Conservation (phyloP, 2,113 vertebrate species). For the Phalacrocorax pelagicus region DNA sequence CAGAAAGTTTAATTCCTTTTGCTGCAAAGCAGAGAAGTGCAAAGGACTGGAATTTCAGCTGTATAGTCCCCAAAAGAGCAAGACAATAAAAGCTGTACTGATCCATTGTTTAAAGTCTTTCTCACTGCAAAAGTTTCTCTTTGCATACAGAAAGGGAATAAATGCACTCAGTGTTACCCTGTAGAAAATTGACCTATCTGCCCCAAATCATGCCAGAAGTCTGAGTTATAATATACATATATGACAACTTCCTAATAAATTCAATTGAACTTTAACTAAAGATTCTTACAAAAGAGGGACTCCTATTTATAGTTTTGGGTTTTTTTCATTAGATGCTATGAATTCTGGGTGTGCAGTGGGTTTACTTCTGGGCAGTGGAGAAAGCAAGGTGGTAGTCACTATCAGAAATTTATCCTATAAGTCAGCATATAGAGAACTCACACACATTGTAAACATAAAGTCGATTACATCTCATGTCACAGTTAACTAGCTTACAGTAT, state of each 20-base stretch:
- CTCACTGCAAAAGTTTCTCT: background rate
- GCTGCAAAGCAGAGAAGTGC: background rate
- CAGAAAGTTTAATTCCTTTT: background rate
- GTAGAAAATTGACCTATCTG: background rate
- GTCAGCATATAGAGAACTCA: background rate
- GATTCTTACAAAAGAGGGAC: background rate
- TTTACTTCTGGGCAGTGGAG: background rate
- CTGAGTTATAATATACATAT: background rate
- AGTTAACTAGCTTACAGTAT: background rate
- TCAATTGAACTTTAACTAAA: background rate
- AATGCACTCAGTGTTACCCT: background rate
- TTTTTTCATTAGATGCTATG: background rate
- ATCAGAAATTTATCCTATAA: background rate
- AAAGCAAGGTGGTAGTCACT: accelerated
- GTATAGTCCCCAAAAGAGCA: background rate
- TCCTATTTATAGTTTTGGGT: background rate
- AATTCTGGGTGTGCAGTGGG: background rate
- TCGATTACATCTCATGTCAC: background rate
- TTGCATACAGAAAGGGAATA: background rate
- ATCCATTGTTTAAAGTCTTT: background rate
- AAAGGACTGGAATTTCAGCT: background rate
- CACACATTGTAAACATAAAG: background rate
- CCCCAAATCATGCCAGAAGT: background rate
- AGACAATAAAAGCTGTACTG: background rate
- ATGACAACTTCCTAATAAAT: background rate